Base-by-base conservation (phyloP, 2,797 vertebrate species). In the Brotula barbata region DNA sequence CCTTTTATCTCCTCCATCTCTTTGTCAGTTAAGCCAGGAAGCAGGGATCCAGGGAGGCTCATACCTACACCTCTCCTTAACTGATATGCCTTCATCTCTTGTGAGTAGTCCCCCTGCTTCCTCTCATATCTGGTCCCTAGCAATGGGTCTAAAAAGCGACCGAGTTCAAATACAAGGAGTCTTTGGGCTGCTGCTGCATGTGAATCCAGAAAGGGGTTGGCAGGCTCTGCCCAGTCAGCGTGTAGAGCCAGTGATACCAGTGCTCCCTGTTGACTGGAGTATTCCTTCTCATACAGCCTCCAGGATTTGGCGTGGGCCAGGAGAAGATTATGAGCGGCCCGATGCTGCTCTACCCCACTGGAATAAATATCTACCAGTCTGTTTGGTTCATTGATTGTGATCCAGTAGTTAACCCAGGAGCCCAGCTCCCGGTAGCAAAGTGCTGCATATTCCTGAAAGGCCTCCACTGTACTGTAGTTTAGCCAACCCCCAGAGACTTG, bases 341-440 rank as follows among this genome's bases (percentile, higher is more conserved):
- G 54, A 14, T 93, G 93, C 0, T 88, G 92, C 43, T 95, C 89
- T 0, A 85, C 89, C 1, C 83, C 85, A 2, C 74, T 89, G 1
- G 82, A 85, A 75, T 95, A 95, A 50, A 85, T 48, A 11, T 95
- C 92, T 0, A 89, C 84, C 10, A 98, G 78, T 34, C 93, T 90
- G 73, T 98, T 99, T 0, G 96, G 97, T 80, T 99, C 96, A 0
- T 98, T 98, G 65, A 99, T 86, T 33, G 97, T 99, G 83, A 99
- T 93, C 97, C 97, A 99, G 14, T 94, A 85, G 42, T 83, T 88
- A 34, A 97, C 96, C 86, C 92, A 86, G 60, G 92, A 73, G 0
- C 96, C 96, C 8, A 99, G 85, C 76, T 95, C 92, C 51, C n/a
- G 82, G 74, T 94, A 99, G 75, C 97, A 99, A 14, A 97, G 87